Evolutionary conservation across 2,113 vertebrate genomes (phyloP), one percentile per base, ranked within the genome.

Genomic region (Bungarus multicinctus): DNA sequence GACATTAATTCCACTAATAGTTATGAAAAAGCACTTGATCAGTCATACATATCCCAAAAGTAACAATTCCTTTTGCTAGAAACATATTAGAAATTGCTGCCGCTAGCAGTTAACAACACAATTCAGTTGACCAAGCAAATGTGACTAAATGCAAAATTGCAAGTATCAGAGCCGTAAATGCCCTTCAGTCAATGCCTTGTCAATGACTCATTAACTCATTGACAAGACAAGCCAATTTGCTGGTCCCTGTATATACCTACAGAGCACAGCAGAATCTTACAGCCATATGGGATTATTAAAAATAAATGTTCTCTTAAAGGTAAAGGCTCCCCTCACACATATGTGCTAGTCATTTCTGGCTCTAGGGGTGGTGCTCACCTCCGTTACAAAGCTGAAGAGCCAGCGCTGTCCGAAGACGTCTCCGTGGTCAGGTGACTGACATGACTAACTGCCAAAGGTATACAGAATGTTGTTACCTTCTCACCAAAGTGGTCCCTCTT

Each of bases 61-160:
- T 91, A 88, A 87, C 52, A 85, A 91, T 90, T 64, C 47, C 39
- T 52, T 64, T 47, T 81, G 91, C 54, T 25, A 90, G 27, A 85
- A 91, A 93, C 89, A 93, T 45, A 88, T 55, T 88, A 95, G 60
- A 94, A 90, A 95, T 90, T 57, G 69, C 52, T 95, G n/a, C 43
- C 87, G 60, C 90, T 90, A 90, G 90, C 55, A 74, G 34, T 93
- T 87, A 89, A 86, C 81, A 85, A 90, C 69, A 92, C 55, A 30
- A 90, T 90, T 88, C 86, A 89, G 91, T 64, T 3, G 93, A 90
- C 45, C 47, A 95, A 94, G 90, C 64, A 92, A 60, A 7, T 2
- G 64, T 87, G 89, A 93, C 92, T 92, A 95, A 95, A 93, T 12
- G 34, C 58, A 92, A 91, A 88, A 86, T 60, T 39, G 89, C 85